Percentiles rank a stretch among this genome's conserved stretches.
Conservation (phyloP, 2,797 vertebrate species). For the Telmatherina bonti region DNA sequence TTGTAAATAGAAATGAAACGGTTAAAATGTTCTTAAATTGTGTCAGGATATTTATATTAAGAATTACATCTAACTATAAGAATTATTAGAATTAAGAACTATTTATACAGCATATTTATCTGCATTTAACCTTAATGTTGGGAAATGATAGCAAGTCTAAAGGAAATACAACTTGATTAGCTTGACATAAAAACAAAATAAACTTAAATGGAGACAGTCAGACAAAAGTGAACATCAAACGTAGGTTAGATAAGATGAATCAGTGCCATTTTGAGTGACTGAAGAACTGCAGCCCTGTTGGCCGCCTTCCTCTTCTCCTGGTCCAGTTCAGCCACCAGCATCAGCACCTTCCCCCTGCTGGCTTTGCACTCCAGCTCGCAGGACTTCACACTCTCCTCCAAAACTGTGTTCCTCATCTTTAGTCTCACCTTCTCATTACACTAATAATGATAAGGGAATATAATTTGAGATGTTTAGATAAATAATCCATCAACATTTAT, state of each 20-base stretch:
- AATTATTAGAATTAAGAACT: not conserved
- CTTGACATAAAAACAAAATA: not conserved
- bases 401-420: conserved; percentile 77
- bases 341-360: conserved; percentile 88
- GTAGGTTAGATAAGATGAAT: not conserved
- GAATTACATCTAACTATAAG: not conserved
- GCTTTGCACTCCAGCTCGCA: conserved; percentile 91
- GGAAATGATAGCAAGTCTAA: not conserved
- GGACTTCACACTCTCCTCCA: conserved; percentile 85
- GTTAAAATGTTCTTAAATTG: not conserved
- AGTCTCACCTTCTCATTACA: conserved; percentile 79
- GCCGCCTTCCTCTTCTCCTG: conserved; percentile 83
- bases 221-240: not conserved
- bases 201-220: no score
- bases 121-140: not conserved
- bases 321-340: conserved; percentile 87
- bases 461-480: not conserved
- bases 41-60: not conserved
- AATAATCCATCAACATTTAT: not conserved
- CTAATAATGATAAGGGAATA: conserved; percentile 5
- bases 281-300: conserved; percentile 76
- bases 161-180: not conserved
- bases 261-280: conserved; percentile 85
- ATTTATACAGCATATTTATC: not conserved
- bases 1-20: no score